These are phyloP conservation scores for Percopsis omiscomaycus DNA, from an alignment of 2,797 vertebrate species.

Conservation along the genomic window DNA sequence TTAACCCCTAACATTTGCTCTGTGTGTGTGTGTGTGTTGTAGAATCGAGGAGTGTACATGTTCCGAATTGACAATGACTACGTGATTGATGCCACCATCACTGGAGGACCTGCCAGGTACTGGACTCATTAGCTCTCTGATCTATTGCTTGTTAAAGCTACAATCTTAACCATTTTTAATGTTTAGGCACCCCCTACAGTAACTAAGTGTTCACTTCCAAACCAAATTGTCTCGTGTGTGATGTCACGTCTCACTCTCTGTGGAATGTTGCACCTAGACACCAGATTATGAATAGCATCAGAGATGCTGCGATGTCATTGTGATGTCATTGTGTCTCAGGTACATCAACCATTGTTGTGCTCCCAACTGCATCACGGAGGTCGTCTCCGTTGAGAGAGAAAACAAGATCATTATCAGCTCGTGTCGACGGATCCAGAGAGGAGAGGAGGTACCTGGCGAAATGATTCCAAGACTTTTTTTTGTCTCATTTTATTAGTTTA, in stretches of 20 bases:
- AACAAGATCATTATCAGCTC: constrained; percentile 99
- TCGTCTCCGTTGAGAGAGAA: constrained; percentile 93
- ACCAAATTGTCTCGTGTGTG: too few species aligned
- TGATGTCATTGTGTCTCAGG: constrained; percentile 65
- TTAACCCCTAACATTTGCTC: not conserved
- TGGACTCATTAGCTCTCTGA: not conserved
- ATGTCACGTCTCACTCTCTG: too few species aligned
- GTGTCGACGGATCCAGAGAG: constrained; percentile 93
- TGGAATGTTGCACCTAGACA: too few species aligned
- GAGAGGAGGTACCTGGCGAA: constrained; percentile 80
- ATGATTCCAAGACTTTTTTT: too few species aligned
- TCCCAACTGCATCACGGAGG: constrained; percentile 95
- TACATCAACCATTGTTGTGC: constrained; percentile 98
- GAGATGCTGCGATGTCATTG: too few species aligned
- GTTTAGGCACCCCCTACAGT: too few species aligned
- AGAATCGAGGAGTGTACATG: constrained; percentile 99
- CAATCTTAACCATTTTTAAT: not conserved
- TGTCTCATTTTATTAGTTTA: too few species aligned
- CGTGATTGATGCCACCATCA: constrained; percentile 94
- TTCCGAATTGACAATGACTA: constrained; percentile 95
- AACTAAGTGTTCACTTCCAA: too few species aligned
- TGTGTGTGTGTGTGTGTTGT: constrained; percentile 17
- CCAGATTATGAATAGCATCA: too few species aligned
- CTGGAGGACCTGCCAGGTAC: constrained; percentile 94
- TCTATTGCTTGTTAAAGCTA: not conserved